Evolutionary conservation across 2,888 invertebrate genomes (phyloP).

Genomic region (Pterostichus niger): DNA sequence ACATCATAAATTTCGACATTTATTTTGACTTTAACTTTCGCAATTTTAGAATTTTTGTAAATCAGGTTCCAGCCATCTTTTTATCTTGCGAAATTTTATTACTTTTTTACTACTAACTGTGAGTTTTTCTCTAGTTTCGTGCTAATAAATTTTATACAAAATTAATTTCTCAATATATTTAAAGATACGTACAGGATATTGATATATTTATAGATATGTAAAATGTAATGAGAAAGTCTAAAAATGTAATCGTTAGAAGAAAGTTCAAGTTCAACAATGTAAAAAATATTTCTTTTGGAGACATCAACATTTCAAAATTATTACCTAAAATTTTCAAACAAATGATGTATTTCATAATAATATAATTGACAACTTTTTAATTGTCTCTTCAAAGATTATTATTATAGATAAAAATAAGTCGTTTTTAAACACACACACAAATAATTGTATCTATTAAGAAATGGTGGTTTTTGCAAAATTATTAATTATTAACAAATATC

Average conservation of each 20-base stretch:
- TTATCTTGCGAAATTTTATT: slow-evolving; percentile 8
- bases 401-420: no score
- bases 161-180: slow-evolving; percentile 5
- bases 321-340: not conserved
- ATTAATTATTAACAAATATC: no score
- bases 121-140: slow-evolving; percentile 22
- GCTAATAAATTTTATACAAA: slow-evolving; percentile 37
- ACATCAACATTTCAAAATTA: not conserved
- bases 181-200: slow-evolving; percentile 27
- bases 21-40: not conserved
- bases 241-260: not conserved
- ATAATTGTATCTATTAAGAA: no score
- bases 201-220: slow-evolving; percentile 17
- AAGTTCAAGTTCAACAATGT: slow-evolving; percentile 16
- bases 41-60: slow-evolving; percentile 9
- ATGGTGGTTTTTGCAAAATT: no score
- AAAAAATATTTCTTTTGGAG: slow-evolving; percentile 31
- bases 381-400: no score
- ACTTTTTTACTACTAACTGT: slow-evolving; percentile 14
- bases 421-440: no score
- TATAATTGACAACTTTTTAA: no score
- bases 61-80: slow-evolving; percentile 28
- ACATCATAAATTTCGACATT: not conserved
- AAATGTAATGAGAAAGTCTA: not conserved
- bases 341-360: no score